Evolutionary conservation across 35 echinoderm and acorn worm species (phyloP), one percentile per base, ranked within the genome.

Genomic region (Amphiura filiformis): DNA sequence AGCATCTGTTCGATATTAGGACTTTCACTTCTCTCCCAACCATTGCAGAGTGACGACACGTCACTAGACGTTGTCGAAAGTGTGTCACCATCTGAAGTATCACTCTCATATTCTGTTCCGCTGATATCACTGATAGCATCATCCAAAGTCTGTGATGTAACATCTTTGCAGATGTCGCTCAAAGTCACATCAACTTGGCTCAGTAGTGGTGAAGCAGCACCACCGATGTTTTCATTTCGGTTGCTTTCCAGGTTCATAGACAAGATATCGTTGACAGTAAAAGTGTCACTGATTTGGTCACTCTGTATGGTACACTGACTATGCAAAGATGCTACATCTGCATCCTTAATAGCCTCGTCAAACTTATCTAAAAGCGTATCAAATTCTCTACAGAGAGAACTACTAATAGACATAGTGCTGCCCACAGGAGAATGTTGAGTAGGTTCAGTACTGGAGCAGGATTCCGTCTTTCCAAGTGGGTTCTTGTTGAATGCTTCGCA

Each of bases 351-450:
- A 32, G 64, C 83, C 0, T 85, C 35, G 22, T 83, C 12, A 65
- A 37, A 61, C 23, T 70, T 85, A 28, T 64, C 13, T 13, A 85
- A 22, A 32, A 85, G 18, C 17, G 44, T 65, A 61, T 85, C 83
- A 85, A 61, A 85, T 34, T 85, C 52, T 26, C 32, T 31, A 37
- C 56, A 56, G 23, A 85, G 65, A 61, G 83, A 85, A 56, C 33
- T 37, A 14, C 49, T 85, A 36, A 85, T 65, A 37, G 83, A 85
- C 83, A 85, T 61, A 38, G 83, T 65, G 44, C 83, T 85, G 0
- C 35, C 31, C 14, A 12, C 9, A 31, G 35, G 56, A 34, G 56
- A 61, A 64, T 37, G 26, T 35, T 36, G 0, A 37, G 47, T 36
- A 31, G 28, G 22, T 36, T 70, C 56, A 13, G 32, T 36, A 35